Conservation (phyloP, 2,888 invertebrate species). For the Aricia artaxerxes region DNA sequence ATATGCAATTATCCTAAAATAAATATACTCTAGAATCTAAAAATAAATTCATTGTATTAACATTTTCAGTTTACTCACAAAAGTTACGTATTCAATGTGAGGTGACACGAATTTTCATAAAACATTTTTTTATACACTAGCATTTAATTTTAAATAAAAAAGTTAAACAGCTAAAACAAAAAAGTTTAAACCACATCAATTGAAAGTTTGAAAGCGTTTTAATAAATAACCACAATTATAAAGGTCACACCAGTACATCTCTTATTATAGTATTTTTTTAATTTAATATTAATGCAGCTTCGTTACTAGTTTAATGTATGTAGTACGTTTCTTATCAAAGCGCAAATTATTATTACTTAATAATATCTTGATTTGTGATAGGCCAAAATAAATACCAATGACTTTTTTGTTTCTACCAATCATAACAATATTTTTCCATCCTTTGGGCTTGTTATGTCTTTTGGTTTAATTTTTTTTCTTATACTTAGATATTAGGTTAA, state of each 20-base stretch:
- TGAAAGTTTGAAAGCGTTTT: neutral
- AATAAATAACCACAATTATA: neutral
- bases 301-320: too few relatives aligned
- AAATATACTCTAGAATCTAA: slow-evolving; percentile 15
- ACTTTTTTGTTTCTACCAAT: too few relatives aligned
- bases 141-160: neutral
- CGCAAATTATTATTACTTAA: too few relatives aligned
- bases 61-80: slow-evolving; percentile 16
- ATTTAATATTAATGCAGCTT: too few relatives aligned
- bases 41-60: neutral
- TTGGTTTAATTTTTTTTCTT: too few relatives aligned
- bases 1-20: slow-evolving; percentile 19
- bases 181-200: slow-evolving; percentile 11
- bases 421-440: too few relatives aligned
- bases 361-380: too few relatives aligned
- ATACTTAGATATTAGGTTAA: too few relatives aligned
- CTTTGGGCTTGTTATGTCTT: too few relatives aligned
- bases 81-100: neutral
- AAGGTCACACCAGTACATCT: neutral
- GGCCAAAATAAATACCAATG: too few relatives aligned
- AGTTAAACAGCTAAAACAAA: neutral
- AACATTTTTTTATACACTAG: neutral
- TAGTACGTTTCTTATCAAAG: too few relatives aligned
- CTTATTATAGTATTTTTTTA: neutral
- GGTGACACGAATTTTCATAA: too few relatives aligned